phyloP scores from a whole-genome alignment of 2,797 vertebrate species.

The Malacoraja senta region DNA sequence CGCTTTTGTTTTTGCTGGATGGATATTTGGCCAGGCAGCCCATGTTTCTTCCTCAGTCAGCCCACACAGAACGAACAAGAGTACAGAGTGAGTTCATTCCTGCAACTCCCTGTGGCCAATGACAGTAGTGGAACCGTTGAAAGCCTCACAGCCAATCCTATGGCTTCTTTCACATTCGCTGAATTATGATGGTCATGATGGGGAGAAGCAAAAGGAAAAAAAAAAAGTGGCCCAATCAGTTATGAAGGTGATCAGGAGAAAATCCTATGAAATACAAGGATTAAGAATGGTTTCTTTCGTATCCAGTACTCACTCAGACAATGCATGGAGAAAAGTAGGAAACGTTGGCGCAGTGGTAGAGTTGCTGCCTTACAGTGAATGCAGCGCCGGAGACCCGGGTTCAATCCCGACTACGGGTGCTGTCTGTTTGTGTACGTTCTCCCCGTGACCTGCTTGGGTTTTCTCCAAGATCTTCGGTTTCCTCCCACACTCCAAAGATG shows the following conservation, averaged over 20 bases:
- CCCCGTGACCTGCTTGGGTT: too few relatives aligned
- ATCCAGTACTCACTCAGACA: background rate
- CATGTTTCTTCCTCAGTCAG: background rate
- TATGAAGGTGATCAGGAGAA: background rate
- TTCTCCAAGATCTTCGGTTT: too few relatives aligned
- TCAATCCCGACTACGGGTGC: too few relatives aligned
- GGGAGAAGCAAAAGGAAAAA: background rate
- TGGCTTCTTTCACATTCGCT: background rate
- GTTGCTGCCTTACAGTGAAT: too few relatives aligned
- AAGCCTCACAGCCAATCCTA: background rate
- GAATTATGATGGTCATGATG: background rate
- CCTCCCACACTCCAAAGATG: too few relatives aligned
- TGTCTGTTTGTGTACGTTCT: too few relatives aligned
- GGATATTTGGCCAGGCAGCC: background rate
- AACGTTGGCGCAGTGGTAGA: too few relatives aligned
- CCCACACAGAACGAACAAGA: background rate
- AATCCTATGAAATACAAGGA: background rate
- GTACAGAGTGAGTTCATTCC: background rate
- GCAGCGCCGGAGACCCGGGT: too few relatives aligned
- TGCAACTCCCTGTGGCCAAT: background rate
- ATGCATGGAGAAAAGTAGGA: background rate
- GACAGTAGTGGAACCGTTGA: background rate
- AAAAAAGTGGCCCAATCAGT: background rate
- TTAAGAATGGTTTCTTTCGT: background rate
- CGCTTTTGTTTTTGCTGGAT: background rate